Evolutionary conservation across 2,113 vertebrate species (phyloP), one percentile per base, ranked within the genome.

Genomic region (Shinisaurus crocodilurus): DNA sequence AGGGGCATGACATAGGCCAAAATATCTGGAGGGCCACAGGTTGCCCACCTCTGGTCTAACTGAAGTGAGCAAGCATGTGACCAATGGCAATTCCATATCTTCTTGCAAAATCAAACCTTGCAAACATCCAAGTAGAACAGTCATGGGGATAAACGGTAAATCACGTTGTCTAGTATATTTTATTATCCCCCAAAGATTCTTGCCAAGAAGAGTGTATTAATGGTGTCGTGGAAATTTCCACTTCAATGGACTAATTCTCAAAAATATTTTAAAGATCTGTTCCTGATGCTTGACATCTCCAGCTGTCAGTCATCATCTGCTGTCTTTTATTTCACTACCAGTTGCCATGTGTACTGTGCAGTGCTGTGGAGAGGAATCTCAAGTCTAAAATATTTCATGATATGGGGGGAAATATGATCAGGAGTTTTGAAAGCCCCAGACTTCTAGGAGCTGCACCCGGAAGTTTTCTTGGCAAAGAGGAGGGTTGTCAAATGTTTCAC

Each of bases 401-500:
- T 15, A 77, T 80, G 23, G 2, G 0, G 0, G 25, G 3, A 67
- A 63, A 48, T 23, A 43, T 45, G 54, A 3, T 89, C 95, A 95
- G 29, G 86, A 6, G 0, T 93, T 97, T 57, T 98, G 97, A 54
- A 98, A 97, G 81, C 98, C 97, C 98, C 98, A 98, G 27, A 96
- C 98, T 89, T 99, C 98, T 91, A 98, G 67, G 9, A 96, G 95
- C 91, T 98, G 98, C 93, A 99, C 97, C 94, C 97, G 97, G 95
- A 98, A 99, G 91, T 96, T 92, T 91, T 97, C 96, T 90, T 95
- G 97, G 95, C 98, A 98, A 80, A 98, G 98, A 0, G 97, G 97
- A n/a, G 93, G 95, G 93, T 97, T 98, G 92, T 98, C 97, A 10
- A 98, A 98, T 5, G 98, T 98, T 93, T 98, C 97, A 27, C 98